Evolutionary conservation across 2,888 invertebrate genomes (phyloP).

Genomic region (Zhengitettix transpicula): DNA sequence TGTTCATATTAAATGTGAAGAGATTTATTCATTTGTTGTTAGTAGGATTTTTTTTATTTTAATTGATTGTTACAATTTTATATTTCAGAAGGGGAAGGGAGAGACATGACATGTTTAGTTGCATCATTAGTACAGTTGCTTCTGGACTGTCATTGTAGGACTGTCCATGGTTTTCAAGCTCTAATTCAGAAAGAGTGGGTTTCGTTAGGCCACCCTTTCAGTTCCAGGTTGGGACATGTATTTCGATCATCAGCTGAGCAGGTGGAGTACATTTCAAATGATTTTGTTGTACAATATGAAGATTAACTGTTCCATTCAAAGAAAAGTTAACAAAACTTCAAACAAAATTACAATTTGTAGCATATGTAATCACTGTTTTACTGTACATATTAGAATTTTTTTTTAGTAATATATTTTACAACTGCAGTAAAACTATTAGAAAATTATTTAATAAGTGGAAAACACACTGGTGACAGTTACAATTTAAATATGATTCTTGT

Average conservation of each 20-base stretch:
- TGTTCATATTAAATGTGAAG: too few relatives aligned
- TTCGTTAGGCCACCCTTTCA: conserved; percentile 79
- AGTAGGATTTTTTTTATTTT: neutral
- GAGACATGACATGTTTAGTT: conserved; percentile 75
- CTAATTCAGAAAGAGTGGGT: conserved; percentile 92
- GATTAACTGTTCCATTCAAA: too few relatives aligned
- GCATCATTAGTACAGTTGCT: conserved; percentile 76
- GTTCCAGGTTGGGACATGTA: conserved; percentile 25
- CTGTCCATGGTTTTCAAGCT: conserved; percentile 73
- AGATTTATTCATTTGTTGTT: neutral
- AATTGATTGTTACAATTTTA: neutral
- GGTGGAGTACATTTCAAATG: neutral
- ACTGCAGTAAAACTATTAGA: too few relatives aligned
- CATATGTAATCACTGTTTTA: too few relatives aligned
- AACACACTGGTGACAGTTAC: too few relatives aligned
- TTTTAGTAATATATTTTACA: too few relatives aligned
- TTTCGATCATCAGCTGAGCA: conserved; percentile 16
- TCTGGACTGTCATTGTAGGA: conserved; percentile 68
- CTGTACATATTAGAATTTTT: too few relatives aligned
- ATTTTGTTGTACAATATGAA: too few relatives aligned
- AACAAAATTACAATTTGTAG: too few relatives aligned
- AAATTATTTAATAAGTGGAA: too few relatives aligned
- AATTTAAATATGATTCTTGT: too few relatives aligned
- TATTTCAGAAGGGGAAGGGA: conserved; percentile 50
- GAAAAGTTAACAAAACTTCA: too few relatives aligned